Evolutionary conservation across 2,888 invertebrate species (phyloP).

Genomic region (Sicus ferrugineus): DNA sequence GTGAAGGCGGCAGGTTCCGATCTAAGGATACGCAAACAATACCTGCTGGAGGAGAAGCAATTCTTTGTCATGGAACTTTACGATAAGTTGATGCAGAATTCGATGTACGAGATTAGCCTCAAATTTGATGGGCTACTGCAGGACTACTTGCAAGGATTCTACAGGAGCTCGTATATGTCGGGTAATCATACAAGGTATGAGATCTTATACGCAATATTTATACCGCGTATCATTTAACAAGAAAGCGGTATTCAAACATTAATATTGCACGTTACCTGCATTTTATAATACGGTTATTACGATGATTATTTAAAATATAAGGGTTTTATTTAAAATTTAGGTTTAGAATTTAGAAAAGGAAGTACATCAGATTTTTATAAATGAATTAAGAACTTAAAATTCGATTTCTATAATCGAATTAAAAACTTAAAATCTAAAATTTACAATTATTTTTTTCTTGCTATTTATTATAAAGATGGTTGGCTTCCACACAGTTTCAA

Average conservation of each 20-base stretch:
- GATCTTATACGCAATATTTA: background rate
- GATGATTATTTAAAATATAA: too few relatives aligned
- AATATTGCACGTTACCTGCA: too few relatives aligned
- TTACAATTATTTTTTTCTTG: slow-evolving; percentile 9
- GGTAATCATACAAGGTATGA: slow-evolving; percentile 74
- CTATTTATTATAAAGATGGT: slow-evolving; percentile 69
- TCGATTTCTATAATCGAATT: too few relatives aligned
- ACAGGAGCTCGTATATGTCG: slow-evolving; percentile 79
- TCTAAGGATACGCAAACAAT: slow-evolving; percentile 63
- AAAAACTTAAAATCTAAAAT: too few relatives aligned
- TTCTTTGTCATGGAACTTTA: slow-evolving; percentile 75
- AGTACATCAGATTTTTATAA: too few relatives aligned
- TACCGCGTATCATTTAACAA: too few relatives aligned
- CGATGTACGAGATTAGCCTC: slow-evolving; percentile 74
- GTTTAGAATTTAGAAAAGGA: too few relatives aligned
- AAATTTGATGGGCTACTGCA: slow-evolving; percentile 77
- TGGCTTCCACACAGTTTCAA: slow-evolving; percentile 84
- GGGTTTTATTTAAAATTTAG: too few relatives aligned
- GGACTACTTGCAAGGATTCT: slow-evolving; percentile 82
- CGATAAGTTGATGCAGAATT: slow-evolving; percentile 68
- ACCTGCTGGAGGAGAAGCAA: slow-evolving; percentile 71
- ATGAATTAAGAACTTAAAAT: too few relatives aligned
- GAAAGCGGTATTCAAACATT: background rate
- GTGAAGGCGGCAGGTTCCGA: slow-evolving; percentile 36
- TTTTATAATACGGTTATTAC: too few relatives aligned